Evolutionary conservation across 2,113 vertebrate genomes (phyloP).

Genomic region (Lontra canadensis): DNA sequence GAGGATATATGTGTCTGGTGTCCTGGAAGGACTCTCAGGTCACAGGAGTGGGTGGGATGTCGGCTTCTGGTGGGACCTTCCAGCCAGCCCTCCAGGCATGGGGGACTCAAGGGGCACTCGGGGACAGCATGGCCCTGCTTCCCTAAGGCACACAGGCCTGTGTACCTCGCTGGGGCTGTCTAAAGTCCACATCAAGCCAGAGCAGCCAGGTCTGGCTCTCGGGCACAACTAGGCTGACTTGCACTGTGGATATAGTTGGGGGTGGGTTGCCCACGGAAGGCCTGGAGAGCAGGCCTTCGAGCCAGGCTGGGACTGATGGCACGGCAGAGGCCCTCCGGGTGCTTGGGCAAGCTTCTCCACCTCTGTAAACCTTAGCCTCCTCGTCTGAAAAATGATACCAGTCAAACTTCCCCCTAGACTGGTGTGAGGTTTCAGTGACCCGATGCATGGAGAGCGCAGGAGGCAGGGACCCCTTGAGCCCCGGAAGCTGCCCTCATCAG

Average conservation of each 20-base stretch:
- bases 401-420: background rate
- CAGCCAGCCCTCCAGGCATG: background rate
- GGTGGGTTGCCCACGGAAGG: no score
- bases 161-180: background rate
- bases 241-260: accelerated
- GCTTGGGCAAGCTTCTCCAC: background rate
- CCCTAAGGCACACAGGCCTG: no score
- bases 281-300: accelerated
- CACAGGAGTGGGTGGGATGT: background rate
- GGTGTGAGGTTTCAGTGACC: background rate
- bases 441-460: background rate
- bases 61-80: background rate
- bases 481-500: background rate
- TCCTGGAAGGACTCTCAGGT: background rate
- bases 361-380: background rate
- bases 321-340: background rate
- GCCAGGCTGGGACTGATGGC: background rate
- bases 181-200: background rate
- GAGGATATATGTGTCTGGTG: background rate
- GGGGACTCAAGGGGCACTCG: no score
- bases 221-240: background rate
- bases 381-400: background rate
- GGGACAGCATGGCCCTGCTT: background rate
- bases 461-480: background rate
- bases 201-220: background rate